These are phyloP conservation scores for Arion vulgaris DNA, from an alignment of 1,140 invertebrate genomes.

Conservation along the genomic window DNA sequence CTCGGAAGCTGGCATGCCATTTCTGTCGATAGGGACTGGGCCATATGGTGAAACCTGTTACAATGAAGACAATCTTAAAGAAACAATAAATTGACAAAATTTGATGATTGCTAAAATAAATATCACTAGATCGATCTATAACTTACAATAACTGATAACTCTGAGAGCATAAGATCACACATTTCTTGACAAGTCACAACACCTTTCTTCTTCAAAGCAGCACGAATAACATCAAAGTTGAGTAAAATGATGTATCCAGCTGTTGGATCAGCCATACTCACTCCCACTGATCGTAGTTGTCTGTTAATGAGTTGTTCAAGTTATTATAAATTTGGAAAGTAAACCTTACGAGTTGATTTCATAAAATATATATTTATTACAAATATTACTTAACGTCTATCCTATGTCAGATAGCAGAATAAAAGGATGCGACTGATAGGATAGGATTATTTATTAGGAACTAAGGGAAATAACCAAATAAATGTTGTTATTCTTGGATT, in stretches of 20 bases:
- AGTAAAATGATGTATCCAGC: slow-evolving; percentile 68
- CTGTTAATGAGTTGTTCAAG: slow-evolving; percentile 37
- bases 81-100: background rate
- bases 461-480: too few species aligned
- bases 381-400: too few species aligned
- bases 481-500: too few species aligned
- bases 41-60: too few species aligned
- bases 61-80: background rate
- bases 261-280: slow-evolving; percentile 53
- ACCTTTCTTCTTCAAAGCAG: slow-evolving; percentile 52
- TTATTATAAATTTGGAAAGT: too few species aligned
- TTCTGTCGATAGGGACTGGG: too few species aligned
- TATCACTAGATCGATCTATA: background rate
- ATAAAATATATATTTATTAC: too few species aligned
- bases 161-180: slow-evolving; percentile 58
- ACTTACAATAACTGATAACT: slow-evolving; percentile 63
- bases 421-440: too few species aligned
- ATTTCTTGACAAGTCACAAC: slow-evolving; percentile 61
- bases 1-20: too few species aligned
- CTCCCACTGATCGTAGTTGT: slow-evolving; percentile 61
- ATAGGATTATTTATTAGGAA: too few species aligned
- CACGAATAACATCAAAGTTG: slow-evolving; percentile 61
- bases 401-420: too few species aligned
- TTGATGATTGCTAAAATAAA: background rate
- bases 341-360: too few species aligned